A percentile compares a stretch with the other conserved stretches of the same genome.
These are phyloP conservation scores for Gymnosoma rotundatum DNA, from an alignment of 2,888 invertebrate genomes.

Conservation along the genomic window DNA sequence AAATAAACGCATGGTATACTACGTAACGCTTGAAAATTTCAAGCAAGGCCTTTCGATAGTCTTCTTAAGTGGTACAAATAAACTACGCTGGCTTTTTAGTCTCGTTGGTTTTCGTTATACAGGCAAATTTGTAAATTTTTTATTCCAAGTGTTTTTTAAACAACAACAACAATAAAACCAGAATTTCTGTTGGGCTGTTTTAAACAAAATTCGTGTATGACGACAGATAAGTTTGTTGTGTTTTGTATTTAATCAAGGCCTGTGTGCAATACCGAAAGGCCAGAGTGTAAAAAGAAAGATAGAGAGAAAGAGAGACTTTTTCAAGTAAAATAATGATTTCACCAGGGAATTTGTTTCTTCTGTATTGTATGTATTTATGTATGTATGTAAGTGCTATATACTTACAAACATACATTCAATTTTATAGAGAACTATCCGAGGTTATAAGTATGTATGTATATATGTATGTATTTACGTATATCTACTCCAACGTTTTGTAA, in stretches of 20 bases:
- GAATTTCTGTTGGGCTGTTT: neutral
- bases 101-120: too few species aligned
- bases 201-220: constrained; percentile 28
- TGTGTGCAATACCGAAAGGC: constrained; percentile 2
- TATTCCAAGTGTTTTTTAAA: neutral
- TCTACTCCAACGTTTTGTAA: neutral
- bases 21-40: neutral
- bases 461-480: neutral
- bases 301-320: constrained; percentile 44
- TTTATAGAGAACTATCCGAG: too few species aligned
- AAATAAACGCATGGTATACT: too few species aligned
- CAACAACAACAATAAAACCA: neutral
- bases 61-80: neutral
- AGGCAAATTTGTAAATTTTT: neutral
- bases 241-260: constrained; percentile 51
- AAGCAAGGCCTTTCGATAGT: constrained; percentile 19
- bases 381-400: too few species aligned
- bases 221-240: constrained; percentile 25
- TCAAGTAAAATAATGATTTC: constrained; percentile 27
- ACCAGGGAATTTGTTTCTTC: neutral
- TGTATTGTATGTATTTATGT: neutral
- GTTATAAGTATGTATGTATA: neutral
- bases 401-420: too few species aligned
- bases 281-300: neutral
- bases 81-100: neutral